Conservation (phyloP, 2,797 vertebrate genomes). For the Ptychobarbus kaznakovi region DNA sequence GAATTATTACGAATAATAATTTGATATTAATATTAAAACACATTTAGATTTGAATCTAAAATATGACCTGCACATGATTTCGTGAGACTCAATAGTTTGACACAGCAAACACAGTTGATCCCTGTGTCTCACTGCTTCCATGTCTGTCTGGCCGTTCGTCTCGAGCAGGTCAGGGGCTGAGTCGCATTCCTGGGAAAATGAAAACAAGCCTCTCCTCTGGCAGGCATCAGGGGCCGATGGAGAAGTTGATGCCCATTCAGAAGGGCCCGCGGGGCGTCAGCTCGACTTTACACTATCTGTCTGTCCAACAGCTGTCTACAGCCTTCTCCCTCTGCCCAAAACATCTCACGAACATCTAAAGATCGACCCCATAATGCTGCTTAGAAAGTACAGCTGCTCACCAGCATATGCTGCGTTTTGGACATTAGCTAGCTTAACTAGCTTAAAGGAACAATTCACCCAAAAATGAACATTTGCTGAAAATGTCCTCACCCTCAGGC, state of each 20-base stretch:
- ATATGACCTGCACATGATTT: background rate
- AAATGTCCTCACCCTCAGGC: background rate
- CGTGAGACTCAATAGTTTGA: slow-evolving; percentile 47
- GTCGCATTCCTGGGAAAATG: slow-evolving; percentile 57
- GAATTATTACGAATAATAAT: background rate
- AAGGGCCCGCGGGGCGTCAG: slow-evolving; percentile 9
- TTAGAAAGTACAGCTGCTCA: background rate
- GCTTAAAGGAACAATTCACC: background rate
- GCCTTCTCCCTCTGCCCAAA: slow-evolving; percentile 20
- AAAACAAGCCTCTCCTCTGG: slow-evolving; percentile 49
- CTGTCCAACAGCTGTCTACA: slow-evolving; percentile 44
- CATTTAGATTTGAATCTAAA: background rate
- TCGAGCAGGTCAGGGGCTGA: slow-evolving; percentile 50
- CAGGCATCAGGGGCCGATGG: slow-evolving; percentile 17
- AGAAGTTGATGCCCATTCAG: slow-evolving; percentile 41
- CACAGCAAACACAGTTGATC: slow-evolving; percentile 45
- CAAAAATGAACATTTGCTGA: background rate
- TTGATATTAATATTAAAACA: background rate
- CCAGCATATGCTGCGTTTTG: background rate
- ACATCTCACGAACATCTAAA: slow-evolving; percentile 26
- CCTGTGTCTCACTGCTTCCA: slow-evolving; percentile 50
- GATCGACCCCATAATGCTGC: background rate
- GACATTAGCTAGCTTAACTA: background rate
- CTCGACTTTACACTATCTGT: slow-evolving; percentile 24
- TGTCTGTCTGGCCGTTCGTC: slow-evolving; percentile 19